These are phyloP conservation scores for Sporophila hypoxantha DNA, from an alignment of 2,113 vertebrate genomes.

Conservation along the genomic window DNA sequence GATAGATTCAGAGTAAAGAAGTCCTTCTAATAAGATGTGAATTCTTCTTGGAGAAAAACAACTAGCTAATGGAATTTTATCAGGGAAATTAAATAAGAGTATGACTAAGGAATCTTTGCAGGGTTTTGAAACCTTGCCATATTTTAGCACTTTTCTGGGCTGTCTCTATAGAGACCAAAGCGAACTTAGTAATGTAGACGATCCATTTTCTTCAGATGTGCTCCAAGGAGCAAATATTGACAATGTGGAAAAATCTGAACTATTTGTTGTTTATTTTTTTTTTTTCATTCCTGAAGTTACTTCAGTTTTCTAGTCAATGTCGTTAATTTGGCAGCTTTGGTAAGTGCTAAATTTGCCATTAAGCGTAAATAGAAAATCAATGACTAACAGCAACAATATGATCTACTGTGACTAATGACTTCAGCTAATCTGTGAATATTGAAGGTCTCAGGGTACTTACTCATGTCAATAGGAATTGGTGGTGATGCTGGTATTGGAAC, in stretches of 20 bases:
- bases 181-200: neutral
- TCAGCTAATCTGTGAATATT: neutral
- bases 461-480: neutral
- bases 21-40: neutral
- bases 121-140: neutral
- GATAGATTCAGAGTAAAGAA: neutral
- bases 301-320: neutral
- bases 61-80: neutral
- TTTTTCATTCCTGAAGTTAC: neutral
- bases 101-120: conserved; percentile 13
- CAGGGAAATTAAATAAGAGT: neutral
- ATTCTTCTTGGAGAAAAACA: neutral
- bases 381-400: neutral
- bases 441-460: neutral
- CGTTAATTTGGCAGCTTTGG: neutral
- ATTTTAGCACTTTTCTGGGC: neutral
- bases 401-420: neutral
- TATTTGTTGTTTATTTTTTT: neutral
- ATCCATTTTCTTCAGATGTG: neutral
- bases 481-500: neutral
- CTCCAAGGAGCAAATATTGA: neutral
- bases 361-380: neutral
- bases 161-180: neutral
- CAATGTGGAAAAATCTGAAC: neutral
- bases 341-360: conserved; percentile 7